Evolutionary conservation across 2,797 vertebrate genomes (phyloP).

Genomic region (Kryptolebias ocellatus): DNA sequence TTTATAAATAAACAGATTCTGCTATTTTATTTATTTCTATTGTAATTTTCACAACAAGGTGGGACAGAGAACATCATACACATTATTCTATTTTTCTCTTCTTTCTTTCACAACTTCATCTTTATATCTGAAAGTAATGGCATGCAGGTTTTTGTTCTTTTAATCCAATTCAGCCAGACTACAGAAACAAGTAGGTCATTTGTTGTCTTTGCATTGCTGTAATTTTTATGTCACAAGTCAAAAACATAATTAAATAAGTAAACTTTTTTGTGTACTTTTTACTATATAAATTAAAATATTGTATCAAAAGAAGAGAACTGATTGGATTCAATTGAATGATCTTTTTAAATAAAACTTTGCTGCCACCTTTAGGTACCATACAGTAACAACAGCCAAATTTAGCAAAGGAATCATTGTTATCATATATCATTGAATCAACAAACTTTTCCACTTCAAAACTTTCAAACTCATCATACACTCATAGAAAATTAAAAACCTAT

Average conservation of each 20-base stretch:
- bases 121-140: neutral
- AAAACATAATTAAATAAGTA: too few relatives aligned
- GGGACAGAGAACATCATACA: neutral
- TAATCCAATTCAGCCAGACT: neutral
- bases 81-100: neutral
- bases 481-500: too few relatives aligned
- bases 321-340: too few relatives aligned
- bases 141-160: neutral
- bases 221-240: neutral
- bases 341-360: neutral
- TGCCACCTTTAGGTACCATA: slow-evolving; percentile 2
- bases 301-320: too few relatives aligned
- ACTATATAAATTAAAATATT: too few relatives aligned
- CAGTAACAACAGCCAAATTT: neutral
- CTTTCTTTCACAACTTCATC: neutral
- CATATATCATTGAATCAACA: too few relatives aligned
- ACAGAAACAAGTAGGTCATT: neutral
- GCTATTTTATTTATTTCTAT: too few relatives aligned
- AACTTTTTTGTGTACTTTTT: too few relatives aligned
- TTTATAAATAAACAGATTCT: too few relatives aligned
- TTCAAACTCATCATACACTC: too few relatives aligned
- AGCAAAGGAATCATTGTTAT: too few relatives aligned
- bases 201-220: neutral
- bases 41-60: neutral
- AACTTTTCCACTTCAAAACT: too few relatives aligned